These are phyloP conservation scores for Falco novaeseelandiae DNA, from an alignment of 2,797 vertebrate species.

Conservation along the genomic window DNA sequence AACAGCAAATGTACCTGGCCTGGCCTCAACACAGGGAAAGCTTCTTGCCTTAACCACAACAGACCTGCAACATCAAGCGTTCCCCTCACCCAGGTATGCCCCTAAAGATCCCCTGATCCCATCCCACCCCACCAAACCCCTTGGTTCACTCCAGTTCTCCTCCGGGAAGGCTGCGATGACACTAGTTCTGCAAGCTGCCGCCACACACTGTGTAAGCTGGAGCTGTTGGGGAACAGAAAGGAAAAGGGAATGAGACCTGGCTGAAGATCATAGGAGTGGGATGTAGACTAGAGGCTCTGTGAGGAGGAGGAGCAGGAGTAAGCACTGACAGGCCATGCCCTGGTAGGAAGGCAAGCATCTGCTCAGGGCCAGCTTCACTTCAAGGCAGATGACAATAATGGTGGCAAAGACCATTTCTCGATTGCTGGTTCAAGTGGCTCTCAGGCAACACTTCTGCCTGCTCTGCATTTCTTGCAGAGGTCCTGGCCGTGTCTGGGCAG, in stretches of 20 bases:
- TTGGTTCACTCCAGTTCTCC: neutral
- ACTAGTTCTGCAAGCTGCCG: conserved; percentile 12
- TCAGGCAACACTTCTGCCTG: neutral
- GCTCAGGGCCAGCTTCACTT: neutral
- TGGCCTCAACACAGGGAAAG: neutral
- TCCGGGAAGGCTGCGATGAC: neutral
- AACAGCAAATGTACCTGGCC: neutral
- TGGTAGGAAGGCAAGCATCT: neutral
- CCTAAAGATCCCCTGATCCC: neutral
- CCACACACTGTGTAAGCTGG: neutral
- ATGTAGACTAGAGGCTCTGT: neutral
- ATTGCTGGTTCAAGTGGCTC: neutral
- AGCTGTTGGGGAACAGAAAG: neutral
- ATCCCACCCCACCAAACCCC: neutral
- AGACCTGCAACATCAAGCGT: neutral
- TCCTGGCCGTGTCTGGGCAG: neutral
- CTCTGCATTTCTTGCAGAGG: neutral
- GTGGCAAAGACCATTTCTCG: neutral
- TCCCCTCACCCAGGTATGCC: neutral
- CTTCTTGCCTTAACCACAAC: neutral
- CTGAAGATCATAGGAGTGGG: neutral
- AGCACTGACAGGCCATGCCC: neutral
- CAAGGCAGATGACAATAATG: neutral
- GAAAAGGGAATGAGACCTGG: neutral
- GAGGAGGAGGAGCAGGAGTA: neutral